Conservation (phyloP, 1,140 invertebrate species). For the Drosophila lacertosa region DNA sequence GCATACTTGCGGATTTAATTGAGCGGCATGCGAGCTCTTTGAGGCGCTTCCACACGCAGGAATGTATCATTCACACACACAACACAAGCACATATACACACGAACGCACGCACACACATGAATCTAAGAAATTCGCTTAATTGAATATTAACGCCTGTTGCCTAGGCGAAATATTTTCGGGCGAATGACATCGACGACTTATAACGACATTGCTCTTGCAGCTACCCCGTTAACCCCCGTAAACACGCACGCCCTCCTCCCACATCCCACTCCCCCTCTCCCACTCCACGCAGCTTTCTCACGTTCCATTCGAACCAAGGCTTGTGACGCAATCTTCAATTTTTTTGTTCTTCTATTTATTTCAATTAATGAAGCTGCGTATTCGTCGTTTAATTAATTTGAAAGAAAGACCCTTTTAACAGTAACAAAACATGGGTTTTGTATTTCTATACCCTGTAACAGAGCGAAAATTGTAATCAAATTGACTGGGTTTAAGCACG, state of each 20-base stretch:
- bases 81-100: slow-evolving; percentile 6
- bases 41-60: slow-evolving; percentile 34
- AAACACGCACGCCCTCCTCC: neutral
- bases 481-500: neutral
- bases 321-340: slow-evolving; percentile 5
- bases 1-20: slow-evolving; percentile 40
- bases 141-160: slow-evolving; percentile 52
- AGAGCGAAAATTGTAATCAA: too few relatives aligned
- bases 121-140: slow-evolving; percentile 37
- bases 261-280: neutral
- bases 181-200: slow-evolving; percentile 31
- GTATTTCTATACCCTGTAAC: slow-evolving; percentile 14
- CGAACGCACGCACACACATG: neutral
- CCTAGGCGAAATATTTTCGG: slow-evolving; percentile 40
- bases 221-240: too few relatives aligned
- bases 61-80: slow-evolving; percentile 21
- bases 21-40: slow-evolving; percentile 43
- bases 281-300: slow-evolving; percentile 24
- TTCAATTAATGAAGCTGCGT: slow-evolving; percentile 52
- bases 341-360: slow-evolving; percentile 41
- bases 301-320: slow-evolving; percentile 17
- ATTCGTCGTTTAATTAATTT: slow-evolving; percentile 43
- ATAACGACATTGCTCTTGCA: slow-evolving; percentile 10
- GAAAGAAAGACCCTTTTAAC: slow-evolving; percentile 31
- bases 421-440: neutral